phyloP scores from a whole-genome alignment of 2,113 vertebrate species.

The Microtus pennsylvanicus region DNA sequence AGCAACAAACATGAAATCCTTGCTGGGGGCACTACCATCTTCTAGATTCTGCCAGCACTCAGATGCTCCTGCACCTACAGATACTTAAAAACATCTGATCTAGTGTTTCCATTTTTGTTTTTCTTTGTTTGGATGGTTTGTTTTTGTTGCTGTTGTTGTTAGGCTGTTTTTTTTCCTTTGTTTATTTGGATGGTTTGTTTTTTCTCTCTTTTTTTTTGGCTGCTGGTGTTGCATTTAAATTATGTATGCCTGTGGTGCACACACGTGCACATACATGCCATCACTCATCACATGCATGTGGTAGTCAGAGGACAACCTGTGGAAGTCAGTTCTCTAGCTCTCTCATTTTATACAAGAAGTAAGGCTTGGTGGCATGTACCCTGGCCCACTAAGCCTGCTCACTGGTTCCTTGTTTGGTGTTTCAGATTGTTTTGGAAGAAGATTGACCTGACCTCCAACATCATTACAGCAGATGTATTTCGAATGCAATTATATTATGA shows the following conservation, averaged over 20 bases:
- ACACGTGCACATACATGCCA: too few relatives aligned
- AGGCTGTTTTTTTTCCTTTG: too few relatives aligned
- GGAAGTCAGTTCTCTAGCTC: not conserved
- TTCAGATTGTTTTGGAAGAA: conserved; percentile 16
- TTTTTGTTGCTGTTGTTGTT: not conserved
- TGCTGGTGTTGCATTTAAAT: not conserved
- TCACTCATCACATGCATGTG: not conserved
- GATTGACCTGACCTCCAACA: not conserved
- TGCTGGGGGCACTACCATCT: not conserved
- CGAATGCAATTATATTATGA: not conserved
- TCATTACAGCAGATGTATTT: not conserved
- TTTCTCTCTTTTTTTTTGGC: too few relatives aligned
- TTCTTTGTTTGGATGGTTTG: not conserved
- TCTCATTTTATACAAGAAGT: not conserved
- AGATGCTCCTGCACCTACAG: not conserved
- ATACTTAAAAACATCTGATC: not conserved
- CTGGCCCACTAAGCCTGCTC: not conserved
- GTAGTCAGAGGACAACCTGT: not conserved
- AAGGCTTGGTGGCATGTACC: not conserved
- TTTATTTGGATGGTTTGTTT: too few relatives aligned
- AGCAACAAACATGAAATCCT: not conserved
- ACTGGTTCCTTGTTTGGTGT: not conserved
- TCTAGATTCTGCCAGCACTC: not conserved
- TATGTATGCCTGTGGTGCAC: not conserved
- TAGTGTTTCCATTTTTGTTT: not conserved